Conservation (phyloP, 2,888 invertebrate genomes). For the Escarpia spicata region DNA sequence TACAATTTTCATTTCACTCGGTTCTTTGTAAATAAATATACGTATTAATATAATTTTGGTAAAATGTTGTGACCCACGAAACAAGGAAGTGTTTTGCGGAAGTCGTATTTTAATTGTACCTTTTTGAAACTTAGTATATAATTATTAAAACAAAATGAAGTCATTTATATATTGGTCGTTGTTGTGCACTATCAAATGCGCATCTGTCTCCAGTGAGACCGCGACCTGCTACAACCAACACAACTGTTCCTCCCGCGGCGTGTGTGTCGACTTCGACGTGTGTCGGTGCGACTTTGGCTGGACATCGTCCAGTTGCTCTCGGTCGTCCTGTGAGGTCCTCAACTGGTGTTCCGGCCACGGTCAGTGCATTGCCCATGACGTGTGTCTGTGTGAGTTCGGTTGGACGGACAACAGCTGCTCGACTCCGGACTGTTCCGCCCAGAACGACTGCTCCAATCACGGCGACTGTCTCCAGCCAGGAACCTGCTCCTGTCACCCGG, state of each 20-base stretch:
- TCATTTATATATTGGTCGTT: background rate
- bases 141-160: background rate
- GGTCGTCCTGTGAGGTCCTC: slow-evolving; percentile 21
- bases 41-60: no score
- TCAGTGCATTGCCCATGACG: slow-evolving; percentile 22
- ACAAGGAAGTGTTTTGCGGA: no score
- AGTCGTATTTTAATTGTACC: no score
- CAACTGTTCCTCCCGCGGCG: background rate
- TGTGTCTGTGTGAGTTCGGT: slow-evolving; percentile 19
- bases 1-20: no score
- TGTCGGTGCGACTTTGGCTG: slow-evolving; percentile 22
- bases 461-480: background rate
- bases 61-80: no score
- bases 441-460: slow-evolving; percentile 13
- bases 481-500: background rate
- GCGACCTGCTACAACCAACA: background rate
- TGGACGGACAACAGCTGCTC: slow-evolving; percentile 2
- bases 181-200: background rate
- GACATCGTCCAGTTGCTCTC: slow-evolving; percentile 14
- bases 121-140: no score
- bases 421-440: background rate
- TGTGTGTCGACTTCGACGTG: slow-evolving; percentile 7
- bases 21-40: no score
- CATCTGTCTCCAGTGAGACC: background rate
- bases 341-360: slow-evolving; percentile 26